A percentile compares a stretch with the other conserved stretches of the same genome.
These are phyloP conservation scores for Oxyruncus cristatus DNA, from an alignment of 2,113 vertebrate genomes.

Conservation along the genomic window DNA sequence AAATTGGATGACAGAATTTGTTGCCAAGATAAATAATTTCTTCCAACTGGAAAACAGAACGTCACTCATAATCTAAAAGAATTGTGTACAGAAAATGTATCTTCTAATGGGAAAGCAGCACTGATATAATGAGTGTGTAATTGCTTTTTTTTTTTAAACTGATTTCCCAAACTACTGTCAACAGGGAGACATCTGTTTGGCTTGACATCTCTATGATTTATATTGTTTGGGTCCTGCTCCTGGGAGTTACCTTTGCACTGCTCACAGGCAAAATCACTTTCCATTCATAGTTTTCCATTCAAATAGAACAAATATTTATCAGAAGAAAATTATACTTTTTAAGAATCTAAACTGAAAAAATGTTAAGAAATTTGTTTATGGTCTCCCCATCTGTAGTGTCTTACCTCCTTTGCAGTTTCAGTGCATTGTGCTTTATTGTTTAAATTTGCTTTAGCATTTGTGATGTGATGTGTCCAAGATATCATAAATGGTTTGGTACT, in stretches of 20 bases:
- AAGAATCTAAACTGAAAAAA: neutral
- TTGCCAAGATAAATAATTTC: slow-evolving; percentile 11
- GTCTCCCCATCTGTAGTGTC: neutral
- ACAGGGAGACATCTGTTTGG: neutral
- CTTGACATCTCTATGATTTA: neutral
- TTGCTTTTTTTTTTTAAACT: neutral
- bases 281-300: neutral
- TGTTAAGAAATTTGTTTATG: neutral
- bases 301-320: neutral
- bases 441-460: neutral
- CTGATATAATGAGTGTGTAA: neutral
- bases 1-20: neutral
- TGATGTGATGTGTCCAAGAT: neutral
- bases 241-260: neutral
- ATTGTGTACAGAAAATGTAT: neutral
- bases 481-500: neutral
- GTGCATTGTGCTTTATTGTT: neutral
- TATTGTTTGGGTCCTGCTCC: neutral
- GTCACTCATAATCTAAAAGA: slow-evolving; percentile 12
- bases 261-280: neutral
- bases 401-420: neutral
- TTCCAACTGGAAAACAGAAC: slow-evolving; percentile 21
- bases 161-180: neutral
- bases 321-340: neutral
- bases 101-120: neutral